These are phyloP conservation scores for Labeo catla DNA, from an alignment of 2,113 vertebrate species.

Conservation along the genomic window DNA sequence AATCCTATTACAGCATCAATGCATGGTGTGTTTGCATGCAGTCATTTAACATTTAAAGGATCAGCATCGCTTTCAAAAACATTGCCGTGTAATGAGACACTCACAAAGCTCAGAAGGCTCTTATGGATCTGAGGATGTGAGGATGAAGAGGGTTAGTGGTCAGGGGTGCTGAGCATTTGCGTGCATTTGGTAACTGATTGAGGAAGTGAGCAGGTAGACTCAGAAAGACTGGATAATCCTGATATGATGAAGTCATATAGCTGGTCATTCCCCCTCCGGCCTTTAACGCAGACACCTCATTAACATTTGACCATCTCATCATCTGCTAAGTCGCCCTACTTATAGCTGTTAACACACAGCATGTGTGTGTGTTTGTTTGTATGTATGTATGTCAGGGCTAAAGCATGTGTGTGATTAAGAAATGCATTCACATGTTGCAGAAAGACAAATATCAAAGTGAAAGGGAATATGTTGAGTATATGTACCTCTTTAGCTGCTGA, in stretches of 20 bases:
- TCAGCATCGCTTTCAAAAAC: background rate
- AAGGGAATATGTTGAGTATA: background rate
- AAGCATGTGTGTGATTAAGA: conserved; percentile 18
- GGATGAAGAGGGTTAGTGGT: conserved; percentile 17
- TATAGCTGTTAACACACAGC: conserved; percentile 21
- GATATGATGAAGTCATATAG: conserved; percentile 44
- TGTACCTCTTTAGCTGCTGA: conserved; percentile 73
- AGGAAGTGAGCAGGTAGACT: conserved; percentile 49
- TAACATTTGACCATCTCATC: conserved; percentile 45
- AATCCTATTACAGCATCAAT: background rate
- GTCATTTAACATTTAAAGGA: background rate
- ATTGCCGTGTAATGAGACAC: background rate
- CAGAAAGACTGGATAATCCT: conserved; percentile 44
- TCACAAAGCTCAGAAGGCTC: background rate
- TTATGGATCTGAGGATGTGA: background rate
- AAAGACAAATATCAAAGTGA: background rate
- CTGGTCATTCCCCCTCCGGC: conserved; percentile 37
- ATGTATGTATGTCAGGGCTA: conserved; percentile 20
- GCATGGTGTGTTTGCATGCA: background rate
- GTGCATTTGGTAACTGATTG: conserved; percentile 41
- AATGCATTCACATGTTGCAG: background rate
- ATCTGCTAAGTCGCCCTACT: conserved; percentile 18
- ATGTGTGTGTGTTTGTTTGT: conserved; percentile 15
- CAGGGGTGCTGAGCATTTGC: conserved; percentile 18
- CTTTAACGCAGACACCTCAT: conserved; percentile 37